Evolutionary conservation across 2,113 vertebrate species (phyloP).

Genomic region (Dasypus novemcinctus): DNA sequence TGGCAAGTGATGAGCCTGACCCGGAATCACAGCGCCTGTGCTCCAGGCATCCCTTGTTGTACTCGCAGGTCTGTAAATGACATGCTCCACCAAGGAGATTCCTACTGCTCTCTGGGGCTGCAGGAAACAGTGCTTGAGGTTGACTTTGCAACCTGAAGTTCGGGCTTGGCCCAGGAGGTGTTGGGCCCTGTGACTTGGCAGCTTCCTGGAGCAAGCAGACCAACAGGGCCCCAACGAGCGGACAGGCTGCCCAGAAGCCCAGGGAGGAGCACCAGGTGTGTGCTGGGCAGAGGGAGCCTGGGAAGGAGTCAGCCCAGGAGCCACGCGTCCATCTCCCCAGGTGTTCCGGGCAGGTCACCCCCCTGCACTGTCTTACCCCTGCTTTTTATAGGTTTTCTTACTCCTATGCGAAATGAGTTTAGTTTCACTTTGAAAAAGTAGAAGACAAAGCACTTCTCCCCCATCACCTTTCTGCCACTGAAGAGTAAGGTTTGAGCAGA

Average conservation of each 20-base stretch:
- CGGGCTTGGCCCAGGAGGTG: too few species aligned
- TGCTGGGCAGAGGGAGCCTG: background rate
- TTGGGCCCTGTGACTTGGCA: too few species aligned
- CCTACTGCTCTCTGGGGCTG: background rate
- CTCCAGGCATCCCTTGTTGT: background rate
- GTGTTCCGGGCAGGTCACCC: background rate
- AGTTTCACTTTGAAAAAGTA: too few species aligned
- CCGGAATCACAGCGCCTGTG: fast-evolving
- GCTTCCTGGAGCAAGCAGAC: too few species aligned
- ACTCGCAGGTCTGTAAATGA: background rate
- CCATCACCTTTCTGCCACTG: fast-evolving
- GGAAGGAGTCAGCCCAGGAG: background rate
- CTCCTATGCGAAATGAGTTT: background rate
- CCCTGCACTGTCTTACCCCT: too few species aligned
- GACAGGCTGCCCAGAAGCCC: background rate
- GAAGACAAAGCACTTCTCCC: background rate
- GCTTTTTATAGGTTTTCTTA: background rate
- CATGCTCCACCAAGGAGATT: background rate
- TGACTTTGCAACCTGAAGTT: too few species aligned
- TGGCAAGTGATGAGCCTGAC: background rate
- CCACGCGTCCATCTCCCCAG: fast-evolving
- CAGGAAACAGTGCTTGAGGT: background rate
- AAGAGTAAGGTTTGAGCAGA: fast-evolving
- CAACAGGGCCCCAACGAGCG: background rate
- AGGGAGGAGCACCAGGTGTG: background rate